Base-by-base conservation (phyloP, 2,888 invertebrate species). In the Malthinus seriepunctatus region DNA sequence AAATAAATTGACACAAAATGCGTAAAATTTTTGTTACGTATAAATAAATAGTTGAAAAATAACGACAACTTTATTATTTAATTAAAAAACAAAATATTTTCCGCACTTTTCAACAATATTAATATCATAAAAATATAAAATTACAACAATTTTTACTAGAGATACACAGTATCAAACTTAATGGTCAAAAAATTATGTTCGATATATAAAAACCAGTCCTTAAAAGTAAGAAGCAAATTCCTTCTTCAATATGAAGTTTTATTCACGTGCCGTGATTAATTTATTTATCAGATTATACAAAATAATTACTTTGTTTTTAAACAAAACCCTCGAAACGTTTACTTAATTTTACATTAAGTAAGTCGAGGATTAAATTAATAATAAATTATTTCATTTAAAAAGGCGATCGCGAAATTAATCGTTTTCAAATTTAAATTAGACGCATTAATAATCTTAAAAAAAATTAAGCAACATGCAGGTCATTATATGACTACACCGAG, bases 131-230 rank as follows among this genome's bases (percentile, higher is more conserved):
- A 44, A 62, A 53, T 73, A 70, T 69, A 76, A 75, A 79, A 79
- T 78, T 79, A 76, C 75, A 78, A 78, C 76, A 79, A 78, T 77
- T 77, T 62, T 78, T 77, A 78, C 78, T 76, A 75, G 71, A 77
- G 79, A 80, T 80, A 80, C 80, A 80, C 72, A 78, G 80, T 80
- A 80, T 80, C 80, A 77, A 78, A 76, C 71, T 56, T 59, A 55
- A 62, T 52, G 51, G 58, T 55, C 52, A 62, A 62, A 53, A 62
- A 62, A 51, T 55, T 47, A 59, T 42, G 53, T 56, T 62, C 53
- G 55, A 52, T 55, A 52, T 62, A 55, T 52, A 62, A 58, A 62
- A 57, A 61, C 56, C 56, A 62, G 35, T 56, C 57, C 57, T 62
- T 56, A 56, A 51, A 48, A 56, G 49, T 55, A 54, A 58, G 53